Conservation (phyloP, 1,140 invertebrate genomes). For the Drosophila yakuba region DNA sequence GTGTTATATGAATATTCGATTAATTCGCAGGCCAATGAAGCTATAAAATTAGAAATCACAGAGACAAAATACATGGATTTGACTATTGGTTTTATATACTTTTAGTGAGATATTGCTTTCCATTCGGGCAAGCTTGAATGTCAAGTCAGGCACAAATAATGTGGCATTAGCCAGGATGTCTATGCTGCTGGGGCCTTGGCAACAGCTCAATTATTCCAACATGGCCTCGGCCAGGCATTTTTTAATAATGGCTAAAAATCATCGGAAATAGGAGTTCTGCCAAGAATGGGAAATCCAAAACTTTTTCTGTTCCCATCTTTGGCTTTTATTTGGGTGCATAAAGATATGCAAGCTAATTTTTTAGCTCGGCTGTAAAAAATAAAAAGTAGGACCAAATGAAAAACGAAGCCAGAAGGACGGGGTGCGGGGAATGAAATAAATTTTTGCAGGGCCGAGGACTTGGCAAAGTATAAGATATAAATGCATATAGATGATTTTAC, state of each 20-base stretch:
- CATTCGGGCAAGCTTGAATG: slow-evolving; percentile 9
- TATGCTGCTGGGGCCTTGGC: slow-evolving; percentile 25
- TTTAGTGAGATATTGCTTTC: slow-evolving; percentile 28
- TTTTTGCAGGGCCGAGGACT: slow-evolving; percentile 51
- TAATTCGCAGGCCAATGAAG: slow-evolving; percentile 22
- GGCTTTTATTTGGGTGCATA: slow-evolving; percentile 43
- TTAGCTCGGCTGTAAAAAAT: slow-evolving; percentile 14
- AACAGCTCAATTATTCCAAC: slow-evolving; percentile 58
- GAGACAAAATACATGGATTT: slow-evolving; percentile 2
- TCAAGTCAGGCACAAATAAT: background rate
- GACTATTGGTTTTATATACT: slow-evolving; percentile 41
- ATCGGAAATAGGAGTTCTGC: slow-evolving; percentile 43
- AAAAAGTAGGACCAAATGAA: slow-evolving; percentile 3
- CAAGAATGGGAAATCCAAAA: slow-evolving; percentile 42
- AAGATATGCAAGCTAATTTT: slow-evolving; percentile 65
- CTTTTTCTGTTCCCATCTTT: slow-evolving; percentile 24
- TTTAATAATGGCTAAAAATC: slow-evolving; percentile 52
- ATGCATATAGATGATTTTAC: slow-evolving; percentile 51
- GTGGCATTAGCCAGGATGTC: slow-evolving; percentile 24
- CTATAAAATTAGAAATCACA: slow-evolving; percentile 13
- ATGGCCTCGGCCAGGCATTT: slow-evolving; percentile 51
- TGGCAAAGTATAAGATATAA: slow-evolving; percentile 71
- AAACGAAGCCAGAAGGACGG: slow-evolving; percentile 9
- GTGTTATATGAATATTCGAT: slow-evolving; percentile 33
- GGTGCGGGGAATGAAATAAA: slow-evolving; percentile 53